Conservation (phyloP, 2,888 invertebrate species). For the Cinara cedri region DNA sequence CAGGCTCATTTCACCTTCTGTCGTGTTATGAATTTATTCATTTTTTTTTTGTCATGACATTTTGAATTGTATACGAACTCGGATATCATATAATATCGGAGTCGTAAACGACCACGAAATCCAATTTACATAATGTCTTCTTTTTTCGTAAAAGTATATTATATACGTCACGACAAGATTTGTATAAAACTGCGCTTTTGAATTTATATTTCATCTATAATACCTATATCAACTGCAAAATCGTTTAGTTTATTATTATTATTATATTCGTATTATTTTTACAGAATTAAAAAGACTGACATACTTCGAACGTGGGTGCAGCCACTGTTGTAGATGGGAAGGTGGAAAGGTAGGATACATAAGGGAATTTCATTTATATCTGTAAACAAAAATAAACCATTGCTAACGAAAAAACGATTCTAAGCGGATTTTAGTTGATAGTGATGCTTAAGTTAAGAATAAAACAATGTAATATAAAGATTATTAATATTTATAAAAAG, state of each 20-base stretch:
- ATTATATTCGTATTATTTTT: conserved; percentile 3
- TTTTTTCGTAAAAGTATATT: conserved; percentile 35
- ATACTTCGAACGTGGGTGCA: no score
- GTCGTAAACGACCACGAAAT: conserved; percentile 37
- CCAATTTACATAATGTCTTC: conserved; percentile 49
- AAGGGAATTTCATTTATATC: no score
- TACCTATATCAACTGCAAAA: conserved; percentile 2
- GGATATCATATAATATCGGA: not conserved
- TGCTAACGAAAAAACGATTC: no score
- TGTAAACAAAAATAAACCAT: no score
- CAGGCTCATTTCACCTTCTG: conserved; percentile 45
- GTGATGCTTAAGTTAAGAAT: no score
- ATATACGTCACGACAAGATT: conserved; percentile 38
- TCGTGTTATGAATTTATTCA: conserved; percentile 47
- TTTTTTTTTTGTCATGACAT: conserved; percentile 26
- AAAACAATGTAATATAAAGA: no score
- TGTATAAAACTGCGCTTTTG: not conserved
- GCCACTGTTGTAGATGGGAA: no score
- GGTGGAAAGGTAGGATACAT: no score
- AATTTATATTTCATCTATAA: conserved; percentile 23
- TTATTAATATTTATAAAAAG: no score
- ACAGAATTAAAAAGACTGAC: no score
- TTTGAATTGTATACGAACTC: conserved; percentile 18
- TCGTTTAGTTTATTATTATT: conserved; percentile 8
- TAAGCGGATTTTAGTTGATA: no score